Percentiles rank a stretch among this genome's conserved stretches.
phyloP scores from a whole-genome alignment of 2,113 vertebrate species.

The Aphelocoma coerulescens region DNA sequence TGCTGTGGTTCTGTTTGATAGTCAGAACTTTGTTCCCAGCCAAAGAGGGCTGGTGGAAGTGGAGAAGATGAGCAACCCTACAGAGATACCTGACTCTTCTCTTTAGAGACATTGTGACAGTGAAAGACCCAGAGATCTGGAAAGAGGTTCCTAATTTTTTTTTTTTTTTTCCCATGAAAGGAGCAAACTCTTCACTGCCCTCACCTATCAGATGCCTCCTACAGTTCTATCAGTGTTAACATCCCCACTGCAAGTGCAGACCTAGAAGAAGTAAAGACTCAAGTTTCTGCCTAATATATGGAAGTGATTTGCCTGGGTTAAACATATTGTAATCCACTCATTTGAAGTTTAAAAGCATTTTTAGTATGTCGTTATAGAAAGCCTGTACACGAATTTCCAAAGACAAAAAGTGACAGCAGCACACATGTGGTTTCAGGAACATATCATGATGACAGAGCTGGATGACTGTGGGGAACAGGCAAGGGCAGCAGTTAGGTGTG shows the following conservation, averaged over 20 bases:
- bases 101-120: neutral
- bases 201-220: neutral
- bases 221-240: neutral
- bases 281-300: neutral
- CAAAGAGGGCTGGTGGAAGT: neutral
- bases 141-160: neutral
- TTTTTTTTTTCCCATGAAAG: neutral
- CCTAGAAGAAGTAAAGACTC: neutral
- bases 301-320: neutral
- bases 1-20: neutral
- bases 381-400: neutral
- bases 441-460: conserved; percentile 11
- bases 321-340: neutral
- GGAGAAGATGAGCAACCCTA: neutral
- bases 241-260: neutral
- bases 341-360: neutral
- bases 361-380: neutral
- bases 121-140: neutral
- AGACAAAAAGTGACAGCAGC: conserved; percentile 18
- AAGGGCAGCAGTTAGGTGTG: conserved; percentile 40
- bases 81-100: neutral
- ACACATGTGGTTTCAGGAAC: conserved; percentile 3
- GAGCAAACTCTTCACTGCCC: neutral
- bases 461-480: conserved; percentile 34
- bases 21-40: neutral